Percentiles rank a stretch among this genome's conserved stretches.
Conservation (phyloP, 1,140 invertebrate species). For the Trachymyrmex cornetzi region DNA sequence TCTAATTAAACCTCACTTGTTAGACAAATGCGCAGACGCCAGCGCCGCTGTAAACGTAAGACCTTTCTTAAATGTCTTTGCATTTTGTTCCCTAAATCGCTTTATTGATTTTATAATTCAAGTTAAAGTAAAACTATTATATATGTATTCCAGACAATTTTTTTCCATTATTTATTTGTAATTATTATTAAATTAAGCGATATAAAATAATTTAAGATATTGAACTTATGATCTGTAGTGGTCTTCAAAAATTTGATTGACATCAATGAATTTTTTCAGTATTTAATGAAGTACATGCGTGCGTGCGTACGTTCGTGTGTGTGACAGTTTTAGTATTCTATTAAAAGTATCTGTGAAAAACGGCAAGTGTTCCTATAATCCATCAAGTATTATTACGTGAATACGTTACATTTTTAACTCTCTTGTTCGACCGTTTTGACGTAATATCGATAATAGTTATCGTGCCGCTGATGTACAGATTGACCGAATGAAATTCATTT, state of each 20-base stretch:
- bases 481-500: conserved; percentile 63
- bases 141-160: background rate
- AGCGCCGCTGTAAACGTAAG: background rate
- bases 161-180: background rate
- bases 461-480: conserved; percentile 61
- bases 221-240: background rate
- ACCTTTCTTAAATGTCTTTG: conserved; percentile 62
- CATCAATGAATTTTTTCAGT: conserved; percentile 23
- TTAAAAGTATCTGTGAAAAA: conserved; percentile 66
- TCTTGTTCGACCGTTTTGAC: conserved; percentile 70
- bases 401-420: conserved; percentile 78
- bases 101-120: conserved; percentile 29
- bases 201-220: background rate
- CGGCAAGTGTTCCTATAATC: conserved; percentile 16
- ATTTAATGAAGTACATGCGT: background rate
- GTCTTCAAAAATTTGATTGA: conserved; percentile 31
- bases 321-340: conserved; percentile 26
- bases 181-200: background rate
- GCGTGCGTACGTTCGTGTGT: background rate
- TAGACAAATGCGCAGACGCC: conserved; percentile 21
- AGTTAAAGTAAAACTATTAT: background rate
- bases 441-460: conserved; percentile 74
- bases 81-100: conserved; percentile 27
- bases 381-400: conserved; percentile 61
- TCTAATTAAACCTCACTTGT: conserved; percentile 66